Base-by-base conservation (phyloP, 2,797 vertebrate species). In the Hipposideros larvatus region DNA sequence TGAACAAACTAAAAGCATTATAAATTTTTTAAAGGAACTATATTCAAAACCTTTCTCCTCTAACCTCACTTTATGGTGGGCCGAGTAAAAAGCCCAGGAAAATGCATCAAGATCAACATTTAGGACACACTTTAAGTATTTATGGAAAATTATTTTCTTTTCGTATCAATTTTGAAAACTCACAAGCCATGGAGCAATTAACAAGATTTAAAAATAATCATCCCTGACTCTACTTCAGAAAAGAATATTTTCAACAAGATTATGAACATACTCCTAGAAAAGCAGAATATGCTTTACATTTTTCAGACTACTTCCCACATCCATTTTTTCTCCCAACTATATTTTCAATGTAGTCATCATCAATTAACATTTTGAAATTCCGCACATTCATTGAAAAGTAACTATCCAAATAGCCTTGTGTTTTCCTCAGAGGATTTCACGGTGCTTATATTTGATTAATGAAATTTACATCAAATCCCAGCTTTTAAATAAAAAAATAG, bases 331-430 rank as follows among this genome's bases (percentile, higher is more conserved):
- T 88, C 77, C 70, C 51, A 84, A 55, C 11, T 55, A 7, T 78
- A 83, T 70, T 88, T 92, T 84, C 55, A 84, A 15, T 43, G n/a
- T 31, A 24, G 7, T 37, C 7, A 65, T 86, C 74, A 86, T 31
- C 75, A 73, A 73, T 37, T 34, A 90, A 68, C 26, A 86, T 43
- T 90, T n/a, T 86, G 73, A 86, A 96, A 80, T 74, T 59, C 57
- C 8, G 3, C 73, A 57, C 55, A 85, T 59, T 79, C 65, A 85
- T 8, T 78, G 37, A 90, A 77, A 77, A 73, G 57, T 10, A 73
- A 61, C 63, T 84, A 70, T 19, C 37, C 63, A 84, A 84, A 77
- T 0, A 90, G 65, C 13, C 66, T 34, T 46, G 7, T 92, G 48
- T 65, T 74, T 80, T 78, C 65, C 80, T 90, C 59, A 84, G 34